Base-by-base conservation (phyloP, 2,888 invertebrate species). In the Plutella xylostella region DNA sequence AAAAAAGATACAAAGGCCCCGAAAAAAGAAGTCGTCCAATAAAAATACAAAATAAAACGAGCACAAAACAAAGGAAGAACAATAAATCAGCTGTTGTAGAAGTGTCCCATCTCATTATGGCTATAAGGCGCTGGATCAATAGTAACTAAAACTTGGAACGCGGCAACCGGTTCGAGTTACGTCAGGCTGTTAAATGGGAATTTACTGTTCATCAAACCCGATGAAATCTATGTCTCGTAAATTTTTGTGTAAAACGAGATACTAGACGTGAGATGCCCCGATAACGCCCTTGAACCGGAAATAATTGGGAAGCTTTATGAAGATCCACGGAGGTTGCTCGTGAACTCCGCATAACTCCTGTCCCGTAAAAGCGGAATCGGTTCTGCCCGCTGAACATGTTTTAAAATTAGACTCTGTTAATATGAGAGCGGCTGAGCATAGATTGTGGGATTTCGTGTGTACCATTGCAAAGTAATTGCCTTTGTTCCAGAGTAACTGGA, bases 171-270 rank as follows among this genome's bases (percentile, higher is more conserved):
- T 39, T 34, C 63, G 63, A 56, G 60, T 63, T 69, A 71, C 67
- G 61, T 57, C 52, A 54, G 63, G 61, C 64, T 68, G 71, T 77
- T 76, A 75, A 72, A 65, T 55, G 60, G 52, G 45, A 73, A 80
- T 79, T 78, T 78, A 79, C 76, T 65, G 71, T 72, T 72, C 68
- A 71, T 72, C 72, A 72, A 61, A 65, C 54, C 58, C 63, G 51
- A 61, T 65, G 62, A 61, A 68, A 65, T 63, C 62, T 68, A 63
- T 68, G 67, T 69, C 68, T 72, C 76, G 68, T 78, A 75, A 78
- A 74, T 75, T 72, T 68, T 65, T 63, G 62, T 72, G 73, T 76
- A 75, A 78, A 69, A 70, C 69, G 69, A 75, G 69, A 69, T 60
- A 68, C 71, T 73, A 72, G 73, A 72, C 70, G 64, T 64, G 63